These are phyloP conservation scores for Psilanteris sp. DNA, from an alignment of 1,140 invertebrate species.

Conservation along the genomic window DNA sequence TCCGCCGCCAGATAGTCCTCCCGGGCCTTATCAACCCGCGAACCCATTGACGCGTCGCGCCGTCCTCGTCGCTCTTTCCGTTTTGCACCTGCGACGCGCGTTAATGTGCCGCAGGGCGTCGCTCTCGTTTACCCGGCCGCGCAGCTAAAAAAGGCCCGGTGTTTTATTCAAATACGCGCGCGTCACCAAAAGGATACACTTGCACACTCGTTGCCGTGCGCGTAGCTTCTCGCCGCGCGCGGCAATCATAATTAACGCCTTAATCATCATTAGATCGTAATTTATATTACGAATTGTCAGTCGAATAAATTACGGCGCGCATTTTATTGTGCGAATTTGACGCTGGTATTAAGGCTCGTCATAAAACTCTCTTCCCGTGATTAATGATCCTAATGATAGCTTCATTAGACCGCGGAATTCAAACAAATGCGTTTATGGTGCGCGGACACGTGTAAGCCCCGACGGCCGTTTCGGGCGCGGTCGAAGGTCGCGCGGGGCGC, in stretches of 20 bases:
- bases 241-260: slow-evolving; percentile 47
- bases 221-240: slow-evolving; percentile 37
- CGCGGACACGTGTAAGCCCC: slow-evolving; percentile 22
- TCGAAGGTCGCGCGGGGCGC: no score
- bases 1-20: slow-evolving; percentile 72
- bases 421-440: slow-evolving; percentile 26
- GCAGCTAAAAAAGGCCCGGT: no score
- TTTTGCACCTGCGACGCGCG: slow-evolving; percentile 29
- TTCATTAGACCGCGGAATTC: slow-evolving; percentile 52
- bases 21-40: slow-evolving; percentile 67
- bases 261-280: slow-evolving; percentile 55
- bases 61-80: slow-evolving; percentile 50
- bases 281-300: slow-evolving; percentile 52
- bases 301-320: slow-evolving; percentile 40
- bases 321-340: slow-evolving; percentile 56
- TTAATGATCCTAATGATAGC: slow-evolving; percentile 55
- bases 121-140: no score
- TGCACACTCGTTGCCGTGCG: slow-evolving; percentile 22
- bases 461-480: no score
- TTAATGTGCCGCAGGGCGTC: slow-evolving; percentile 52
- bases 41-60: slow-evolving; percentile 61
- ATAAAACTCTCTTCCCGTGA: slow-evolving; percentile 48
- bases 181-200: slow-evolving; percentile 25
- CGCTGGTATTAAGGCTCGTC: slow-evolving; percentile 28
- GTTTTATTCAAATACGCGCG: no score